Evolutionary conservation across 2,888 invertebrate genomes (phyloP), one percentile per base, ranked within the genome.

Genomic region (Elmis aenea): DNA sequence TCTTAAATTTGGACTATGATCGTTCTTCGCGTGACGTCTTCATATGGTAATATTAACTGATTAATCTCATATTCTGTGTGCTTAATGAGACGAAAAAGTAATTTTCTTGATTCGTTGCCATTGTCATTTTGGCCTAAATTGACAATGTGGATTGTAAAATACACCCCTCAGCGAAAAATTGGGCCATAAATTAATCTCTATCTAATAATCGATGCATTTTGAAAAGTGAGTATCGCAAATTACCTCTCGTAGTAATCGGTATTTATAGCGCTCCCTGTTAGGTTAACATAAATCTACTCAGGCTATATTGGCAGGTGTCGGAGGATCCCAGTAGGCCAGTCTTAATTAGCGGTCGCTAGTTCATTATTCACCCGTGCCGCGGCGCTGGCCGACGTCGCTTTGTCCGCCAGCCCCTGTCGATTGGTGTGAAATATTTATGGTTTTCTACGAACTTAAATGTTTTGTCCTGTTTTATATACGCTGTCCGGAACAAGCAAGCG

Each of bases 271-370:
- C 44, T 34, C 37, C 34, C 44, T 31, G 51, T 48, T 53, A 48
- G 47, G 48, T 45, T 42, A 51, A 53, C 59, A 62, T 63, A 61
- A 61, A 63, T 63, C 58, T 54, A 54, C 49, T 49, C 44, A 45
- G 46, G 45, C 51, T 42, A 55, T 62, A 65, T 65, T 64, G 64
- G 61, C 65, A 64, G 64, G 62, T 64, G 65, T 62, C 63, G 57
- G 61, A 46, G 52, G 45, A 55, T 58, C 61, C 64, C 64, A 54
- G 55, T 57, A 59, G 63, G 56, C 60, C 54, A 55, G 59, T 64
- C 63, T 66, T 66, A 66, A 67, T 67, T 66, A 66, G 67, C 61
- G 64, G 64, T 64, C 55, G 55, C 59, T 51, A 52, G 62, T 65
- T 64, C 64, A 64, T 65, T 64, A 64, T 64, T 64, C 64, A 63